Evolutionary conservation across 2,888 invertebrate species (phyloP).

Genomic region (Orthosia gracilis): DNA sequence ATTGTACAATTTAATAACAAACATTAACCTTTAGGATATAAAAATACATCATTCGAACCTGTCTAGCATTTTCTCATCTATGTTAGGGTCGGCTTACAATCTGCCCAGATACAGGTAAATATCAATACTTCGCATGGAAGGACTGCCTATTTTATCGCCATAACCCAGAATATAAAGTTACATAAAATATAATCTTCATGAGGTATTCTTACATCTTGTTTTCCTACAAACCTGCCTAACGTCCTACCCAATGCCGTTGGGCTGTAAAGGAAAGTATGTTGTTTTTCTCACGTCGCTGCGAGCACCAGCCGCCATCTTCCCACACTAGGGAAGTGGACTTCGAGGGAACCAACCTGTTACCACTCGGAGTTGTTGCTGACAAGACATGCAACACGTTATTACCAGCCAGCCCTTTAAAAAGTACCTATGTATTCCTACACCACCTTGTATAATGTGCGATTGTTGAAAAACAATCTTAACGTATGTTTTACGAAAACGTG

Average conservation of each 20-base stretch:
- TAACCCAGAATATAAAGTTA: neutral
- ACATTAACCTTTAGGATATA: too few species aligned
- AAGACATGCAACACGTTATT: slow-evolving; percentile 43
- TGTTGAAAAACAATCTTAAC: neutral
- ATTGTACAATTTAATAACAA: too few species aligned
- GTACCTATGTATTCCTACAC: neutral
- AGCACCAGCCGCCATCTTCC: slow-evolving; percentile 46
- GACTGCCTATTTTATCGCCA: too few species aligned
- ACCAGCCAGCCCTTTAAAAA: neutral
- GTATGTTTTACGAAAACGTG: neutral
- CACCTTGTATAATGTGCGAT: neutral
- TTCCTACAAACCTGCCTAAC: neutral
- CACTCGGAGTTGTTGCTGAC: slow-evolving; percentile 43
- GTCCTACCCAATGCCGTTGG: slow-evolving; percentile 14
- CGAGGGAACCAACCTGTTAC: slow-evolving; percentile 55
- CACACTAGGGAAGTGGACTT: slow-evolving; percentile 49
- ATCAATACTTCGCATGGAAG: too few species aligned
- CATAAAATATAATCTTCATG: too few species aligned
- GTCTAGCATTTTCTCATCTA: too few species aligned
- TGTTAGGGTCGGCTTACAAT: too few species aligned
- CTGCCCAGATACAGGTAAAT: too few species aligned
- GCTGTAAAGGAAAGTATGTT: slow-evolving; percentile 34
- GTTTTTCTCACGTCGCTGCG: slow-evolving; percentile 39
- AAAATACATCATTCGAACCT: too few species aligned
- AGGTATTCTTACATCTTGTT: neutral